These are phyloP conservation scores for Drosophila kanapiae DNA, from an alignment of 1,140 invertebrate genomes.

Conservation along the genomic window DNA sequence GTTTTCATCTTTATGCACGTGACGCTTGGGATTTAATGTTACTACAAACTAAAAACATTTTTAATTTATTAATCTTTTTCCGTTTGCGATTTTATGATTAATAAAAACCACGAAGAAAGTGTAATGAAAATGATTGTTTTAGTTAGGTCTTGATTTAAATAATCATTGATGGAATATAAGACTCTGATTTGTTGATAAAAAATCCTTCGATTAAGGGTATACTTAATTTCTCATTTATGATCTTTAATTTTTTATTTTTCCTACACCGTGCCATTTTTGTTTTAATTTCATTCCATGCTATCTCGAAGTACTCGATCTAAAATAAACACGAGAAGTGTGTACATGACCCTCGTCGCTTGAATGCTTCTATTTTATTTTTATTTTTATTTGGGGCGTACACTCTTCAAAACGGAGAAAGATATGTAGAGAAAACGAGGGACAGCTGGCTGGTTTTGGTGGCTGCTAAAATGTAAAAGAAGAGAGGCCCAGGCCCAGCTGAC, in stretches of 20 bases:
- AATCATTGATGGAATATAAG: not conserved
- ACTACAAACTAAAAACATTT: too few species aligned
- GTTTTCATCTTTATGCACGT: not conserved
- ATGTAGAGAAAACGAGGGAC: slow-evolving; percentile 15
- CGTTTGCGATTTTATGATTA: not conserved
- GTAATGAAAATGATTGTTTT: not conserved
- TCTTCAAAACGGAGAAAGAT: slow-evolving; percentile 14
- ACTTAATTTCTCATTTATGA: not conserved
- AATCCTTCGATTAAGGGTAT: not conserved
- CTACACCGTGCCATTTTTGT: slow-evolving; percentile 14
- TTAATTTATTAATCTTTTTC: not conserved
- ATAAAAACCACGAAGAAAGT: not conserved
- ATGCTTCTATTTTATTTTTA: slow-evolving; percentile 32
- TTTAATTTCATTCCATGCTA: slow-evolving; percentile 35
- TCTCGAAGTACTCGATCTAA: slow-evolving; percentile 54
- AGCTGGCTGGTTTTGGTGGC: slow-evolving; percentile 6
- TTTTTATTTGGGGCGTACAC: slow-evolving; percentile 59
- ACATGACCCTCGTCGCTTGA: slow-evolving; percentile 37
- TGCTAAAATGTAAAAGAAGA: slow-evolving; percentile 1
- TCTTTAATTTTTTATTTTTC: not conserved
- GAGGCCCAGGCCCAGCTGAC: slow-evolving; percentile 49
- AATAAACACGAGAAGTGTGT: slow-evolving; percentile 53
- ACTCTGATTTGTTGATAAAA: too few species aligned
- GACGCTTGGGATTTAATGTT: not conserved
- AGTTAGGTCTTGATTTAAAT: not conserved